phyloP scores from a whole-genome alignment of 2,888 invertebrate genomes.

The Drosophila anceps region DNA sequence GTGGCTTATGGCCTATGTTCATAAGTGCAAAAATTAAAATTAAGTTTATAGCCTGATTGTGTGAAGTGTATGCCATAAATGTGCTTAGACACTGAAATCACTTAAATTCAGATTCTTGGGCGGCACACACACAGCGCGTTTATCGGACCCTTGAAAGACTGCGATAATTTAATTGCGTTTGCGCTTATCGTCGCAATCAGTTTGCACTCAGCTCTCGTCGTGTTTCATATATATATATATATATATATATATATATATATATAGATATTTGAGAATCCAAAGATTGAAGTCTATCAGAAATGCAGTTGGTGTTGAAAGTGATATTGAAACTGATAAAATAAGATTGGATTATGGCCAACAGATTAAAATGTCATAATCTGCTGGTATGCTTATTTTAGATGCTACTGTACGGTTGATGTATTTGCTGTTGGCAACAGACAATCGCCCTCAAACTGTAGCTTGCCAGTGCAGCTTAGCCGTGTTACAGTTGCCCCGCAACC shows the following conservation, averaged over 20 bases:
- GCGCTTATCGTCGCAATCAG: constrained; percentile 15
- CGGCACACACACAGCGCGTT: neutral
- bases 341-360: neutral
- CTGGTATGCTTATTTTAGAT: neutral
- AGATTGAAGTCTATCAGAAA: constrained; percentile 10
- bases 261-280: neutral
- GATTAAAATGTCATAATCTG: neutral
- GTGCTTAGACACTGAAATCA: neutral
- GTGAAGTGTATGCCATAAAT: neutral
- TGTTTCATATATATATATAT: no score
- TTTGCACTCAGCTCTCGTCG: neutral
- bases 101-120: neutral
- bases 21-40: neutral
- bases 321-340: constrained; percentile 5
- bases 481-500: constrained; percentile 31
- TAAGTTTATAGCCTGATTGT: constrained; percentile 2
- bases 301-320: neutral
- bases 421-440: constrained; percentile 4
- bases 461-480: neutral
- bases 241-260: no score
- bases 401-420: constrained; percentile 1
- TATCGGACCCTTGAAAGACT: constrained; percentile 1
- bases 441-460: constrained; percentile 11
- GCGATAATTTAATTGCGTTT: neutral
- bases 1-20: neutral